Conservation (phyloP, 2,113 vertebrate genomes). For the Eclectus roratus region DNA sequence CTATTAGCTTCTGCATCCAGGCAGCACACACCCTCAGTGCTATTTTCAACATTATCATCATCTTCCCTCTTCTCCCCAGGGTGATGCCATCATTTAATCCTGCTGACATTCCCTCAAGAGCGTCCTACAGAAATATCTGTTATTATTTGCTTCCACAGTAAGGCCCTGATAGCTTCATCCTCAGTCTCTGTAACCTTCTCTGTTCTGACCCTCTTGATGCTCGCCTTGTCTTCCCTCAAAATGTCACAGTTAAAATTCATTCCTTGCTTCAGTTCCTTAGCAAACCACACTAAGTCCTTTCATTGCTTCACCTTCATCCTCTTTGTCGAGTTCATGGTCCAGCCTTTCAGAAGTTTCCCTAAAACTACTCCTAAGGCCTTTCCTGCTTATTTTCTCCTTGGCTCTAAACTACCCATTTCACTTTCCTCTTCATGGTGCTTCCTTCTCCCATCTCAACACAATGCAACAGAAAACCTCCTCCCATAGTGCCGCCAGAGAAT, state of each 20-base stretch:
- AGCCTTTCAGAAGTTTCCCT: neutral
- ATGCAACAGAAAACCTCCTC: neutral
- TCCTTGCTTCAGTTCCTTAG: neutral
- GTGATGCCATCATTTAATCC: constrained; percentile 34
- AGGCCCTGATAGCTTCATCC: neutral
- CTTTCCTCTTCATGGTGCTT: neutral
- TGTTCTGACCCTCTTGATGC: neutral
- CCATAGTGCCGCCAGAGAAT: neutral
- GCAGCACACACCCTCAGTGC: neutral
- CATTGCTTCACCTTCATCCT: neutral
- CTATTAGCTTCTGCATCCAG: neutral
- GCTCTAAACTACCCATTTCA: neutral
- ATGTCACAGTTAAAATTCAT: constrained; percentile 30
- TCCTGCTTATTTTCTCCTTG: neutral
- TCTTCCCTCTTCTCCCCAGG: neutral
- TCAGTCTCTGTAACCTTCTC: neutral
- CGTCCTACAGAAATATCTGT: neutral
- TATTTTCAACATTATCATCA: neutral
- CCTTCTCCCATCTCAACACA: neutral
- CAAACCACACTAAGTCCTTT: constrained; percentile 1
- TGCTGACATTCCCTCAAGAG: neutral
- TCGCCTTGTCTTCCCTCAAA: constrained; percentile 15
- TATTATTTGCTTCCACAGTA: neutral
- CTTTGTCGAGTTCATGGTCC: neutral
- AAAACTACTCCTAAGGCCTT: neutral